Base-by-base conservation (phyloP, 2,888 invertebrate species). In the Rapana venosa region DNA sequence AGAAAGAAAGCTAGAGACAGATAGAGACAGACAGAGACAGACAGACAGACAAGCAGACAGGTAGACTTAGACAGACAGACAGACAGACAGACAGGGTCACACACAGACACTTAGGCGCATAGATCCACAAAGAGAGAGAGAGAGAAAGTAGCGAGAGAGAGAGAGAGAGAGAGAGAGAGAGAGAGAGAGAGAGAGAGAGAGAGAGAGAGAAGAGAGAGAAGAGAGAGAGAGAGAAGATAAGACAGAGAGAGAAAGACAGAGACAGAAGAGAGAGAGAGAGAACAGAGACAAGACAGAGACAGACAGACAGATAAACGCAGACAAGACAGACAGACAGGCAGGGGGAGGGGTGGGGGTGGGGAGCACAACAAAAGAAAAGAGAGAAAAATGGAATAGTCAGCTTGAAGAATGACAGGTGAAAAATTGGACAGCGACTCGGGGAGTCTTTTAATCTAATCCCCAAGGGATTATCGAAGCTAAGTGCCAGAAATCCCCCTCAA, bases 151-250 rank as follows among this genome's bases (percentile, higher is more conserved):
- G 47, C 4, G 47, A 47, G 17, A 66, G 66, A 66, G 66, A 66
- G 20, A 13, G 66, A 22, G 66, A 66, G 20, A 58, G 35, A 61
- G 26, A 56, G 81, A 32, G 66, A 66, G 66, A 66, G 26, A 26
- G 26, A 26, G 66, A 66, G 26, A 66, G 66, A 66, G 32, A 36
- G 58, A 88, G 47, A 70, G 88, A 70, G 22, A 85, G 70, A 85
- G 26, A 66, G 17, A 26, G 66, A 22, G 66, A 22, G 66, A 66
- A 66, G 66, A 66, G 66, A 66, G 20, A 66, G 66, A 66, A 66
- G 20, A 66, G 66, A 66, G 66, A 66, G 20, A 66, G 66, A 66
- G 66, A 66, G 20, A 17, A 17, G 66, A 66, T 13, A 66, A n/a
- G 66, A 66, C 20, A 66, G 66, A 66, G 66, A 66, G 66, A 66